phyloP scores from a whole-genome alignment of 2,888 invertebrate genomes.

The Pristionchus fissidentatus region DNA sequence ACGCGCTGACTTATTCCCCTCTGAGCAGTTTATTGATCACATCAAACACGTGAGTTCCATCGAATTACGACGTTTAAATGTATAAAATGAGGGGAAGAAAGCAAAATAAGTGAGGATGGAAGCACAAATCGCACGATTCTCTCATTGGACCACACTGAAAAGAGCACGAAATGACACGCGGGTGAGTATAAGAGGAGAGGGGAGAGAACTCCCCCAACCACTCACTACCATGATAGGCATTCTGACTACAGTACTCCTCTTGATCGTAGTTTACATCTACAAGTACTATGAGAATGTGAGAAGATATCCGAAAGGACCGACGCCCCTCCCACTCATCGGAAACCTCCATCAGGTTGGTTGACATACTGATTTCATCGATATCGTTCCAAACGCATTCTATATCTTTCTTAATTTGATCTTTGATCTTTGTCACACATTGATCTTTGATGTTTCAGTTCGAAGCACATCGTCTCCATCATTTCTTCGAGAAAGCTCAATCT shows the following conservation, averaged over 20 bases:
- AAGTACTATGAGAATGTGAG: slow-evolving; percentile 38
- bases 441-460: slow-evolving; percentile 9
- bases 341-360: slow-evolving; percentile 24
- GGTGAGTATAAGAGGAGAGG: slow-evolving; percentile 12
- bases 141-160: neutral
- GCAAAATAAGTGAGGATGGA: neutral
- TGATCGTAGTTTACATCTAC: slow-evolving; percentile 28
- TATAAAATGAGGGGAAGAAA: no score
- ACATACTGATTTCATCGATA: neutral
- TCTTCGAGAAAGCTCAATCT: neutral
- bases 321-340: slow-evolving; percentile 37
- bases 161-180: slow-evolving; percentile 16
- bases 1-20: no score
- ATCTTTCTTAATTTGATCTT: neutral
- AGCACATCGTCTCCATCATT: slow-evolving; percentile 31
- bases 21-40: neutral
- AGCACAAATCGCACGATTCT: neutral
- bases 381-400: neutral
- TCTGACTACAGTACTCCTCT: neutral
- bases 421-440: neutral
- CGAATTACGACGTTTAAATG: no score
- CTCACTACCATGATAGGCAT: slow-evolving; percentile 19
- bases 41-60: neutral
- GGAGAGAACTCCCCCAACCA: neutral
- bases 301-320: slow-evolving; percentile 33